Evolutionary conservation across 2,888 invertebrate species (phyloP).

Genomic region (Melinaea menophilus): DNA sequence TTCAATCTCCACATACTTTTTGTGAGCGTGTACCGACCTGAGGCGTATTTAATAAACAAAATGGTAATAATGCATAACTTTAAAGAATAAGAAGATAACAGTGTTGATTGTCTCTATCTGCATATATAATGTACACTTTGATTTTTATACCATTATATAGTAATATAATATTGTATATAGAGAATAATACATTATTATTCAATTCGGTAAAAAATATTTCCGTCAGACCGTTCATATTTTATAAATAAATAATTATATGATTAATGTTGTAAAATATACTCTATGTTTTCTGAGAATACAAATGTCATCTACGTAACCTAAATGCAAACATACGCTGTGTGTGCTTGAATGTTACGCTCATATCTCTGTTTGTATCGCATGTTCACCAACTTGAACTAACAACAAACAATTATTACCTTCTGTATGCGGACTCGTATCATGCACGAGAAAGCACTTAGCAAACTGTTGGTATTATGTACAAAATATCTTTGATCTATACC

Average conservation of each 20-base stretch:
- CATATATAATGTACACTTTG: background rate
- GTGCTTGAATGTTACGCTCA: constrained; percentile 24
- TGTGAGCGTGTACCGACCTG: background rate
- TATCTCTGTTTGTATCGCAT: constrained; percentile 24
- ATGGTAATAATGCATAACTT: constrained; percentile 18
- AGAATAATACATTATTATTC: no score
- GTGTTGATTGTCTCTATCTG: constrained; percentile 15
- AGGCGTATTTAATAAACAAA: constrained; percentile 18
- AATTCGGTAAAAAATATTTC: no score
- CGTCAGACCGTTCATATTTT: no score
- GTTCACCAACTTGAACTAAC: constrained; percentile 7
- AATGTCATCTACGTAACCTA: constrained; percentile 16
- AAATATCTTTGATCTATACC: constrained; percentile 10
- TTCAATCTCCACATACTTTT: background rate
- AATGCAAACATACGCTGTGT: constrained; percentile 23
- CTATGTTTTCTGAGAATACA: constrained; percentile 12
- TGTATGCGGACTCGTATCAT: constrained; percentile 27
- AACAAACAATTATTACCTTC: constrained; percentile 30
- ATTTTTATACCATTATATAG: background rate
- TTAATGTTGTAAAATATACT: background rate
- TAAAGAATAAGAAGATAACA: constrained; percentile 24
- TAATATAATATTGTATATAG: no score
- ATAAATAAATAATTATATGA: background rate
- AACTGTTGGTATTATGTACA: constrained; percentile 22
- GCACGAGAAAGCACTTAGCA: constrained; percentile 23